Percentiles rank a stretch among this genome's conserved stretches.
Conservation (phyloP, 2,113 vertebrate genomes). For the Galemys pyrenaicus region DNA sequence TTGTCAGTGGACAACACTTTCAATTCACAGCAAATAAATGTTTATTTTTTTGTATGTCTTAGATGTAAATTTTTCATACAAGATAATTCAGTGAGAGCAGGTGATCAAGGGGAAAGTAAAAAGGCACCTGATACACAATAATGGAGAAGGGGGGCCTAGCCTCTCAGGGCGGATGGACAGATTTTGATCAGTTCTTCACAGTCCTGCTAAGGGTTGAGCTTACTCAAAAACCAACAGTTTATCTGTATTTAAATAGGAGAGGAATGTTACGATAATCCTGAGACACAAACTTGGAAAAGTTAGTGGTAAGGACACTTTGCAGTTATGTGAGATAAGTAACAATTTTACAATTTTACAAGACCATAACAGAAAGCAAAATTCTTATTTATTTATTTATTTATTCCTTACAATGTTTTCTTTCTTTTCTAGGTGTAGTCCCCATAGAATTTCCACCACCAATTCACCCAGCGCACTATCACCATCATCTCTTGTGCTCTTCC, state of each 20-base stretch:
- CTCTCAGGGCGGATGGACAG: neutral
- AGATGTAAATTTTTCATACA: neutral
- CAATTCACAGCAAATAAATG: constrained; percentile 19
- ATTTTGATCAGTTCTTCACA: neutral
- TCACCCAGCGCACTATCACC: too few relatives aligned
- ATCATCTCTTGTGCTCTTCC: too few relatives aligned
- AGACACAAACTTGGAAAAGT: constrained; percentile 44
- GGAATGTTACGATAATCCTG: constrained; percentile 34
- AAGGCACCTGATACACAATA: neutral
- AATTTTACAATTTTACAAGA: constrained; percentile 52
- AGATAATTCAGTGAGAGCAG: constrained; percentile 9
- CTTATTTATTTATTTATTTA: too few relatives aligned
- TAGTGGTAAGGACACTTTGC: constrained; percentile 28
- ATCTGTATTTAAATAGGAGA: constrained; percentile 46
- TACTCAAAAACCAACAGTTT: constrained; percentile 39
- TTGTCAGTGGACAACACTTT: constrained; percentile 20
- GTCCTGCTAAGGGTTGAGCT: neutral
- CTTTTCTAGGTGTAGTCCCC: too few relatives aligned
- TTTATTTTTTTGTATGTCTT: neutral
- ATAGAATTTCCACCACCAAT: too few relatives aligned
- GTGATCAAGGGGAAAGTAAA: neutral
- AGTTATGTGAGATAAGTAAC: constrained; percentile 15
- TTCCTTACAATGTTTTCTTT: too few relatives aligned
- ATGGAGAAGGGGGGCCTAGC: neutral
- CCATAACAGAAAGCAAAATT: constrained; percentile 51